These are phyloP conservation scores for Marronus borbonicus DNA, from an alignment of 2,888 invertebrate species.

Conservation along the genomic window DNA sequence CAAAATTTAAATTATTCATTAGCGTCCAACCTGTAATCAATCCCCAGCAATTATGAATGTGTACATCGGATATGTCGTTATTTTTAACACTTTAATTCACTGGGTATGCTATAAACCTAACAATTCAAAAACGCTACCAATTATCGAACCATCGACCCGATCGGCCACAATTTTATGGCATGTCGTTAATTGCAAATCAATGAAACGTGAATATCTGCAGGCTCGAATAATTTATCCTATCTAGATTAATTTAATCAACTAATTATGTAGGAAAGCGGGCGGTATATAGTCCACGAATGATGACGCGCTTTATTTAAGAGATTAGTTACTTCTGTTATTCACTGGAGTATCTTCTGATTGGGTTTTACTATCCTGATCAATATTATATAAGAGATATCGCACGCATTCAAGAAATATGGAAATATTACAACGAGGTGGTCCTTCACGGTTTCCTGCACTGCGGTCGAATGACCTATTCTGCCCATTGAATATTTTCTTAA, in stretches of 20 bases:
- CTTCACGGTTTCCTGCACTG: no score
- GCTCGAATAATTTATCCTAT: conserved; percentile 9
- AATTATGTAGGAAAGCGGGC: not conserved
- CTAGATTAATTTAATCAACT: conserved; percentile 27
- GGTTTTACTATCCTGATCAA: no score
- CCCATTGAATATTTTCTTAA: no score
- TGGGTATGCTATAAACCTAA: conserved; percentile 12
- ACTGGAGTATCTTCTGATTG: no score
- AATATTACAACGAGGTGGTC: no score
- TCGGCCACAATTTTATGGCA: conserved; percentile 24
- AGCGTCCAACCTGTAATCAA: conserved; percentile 11
- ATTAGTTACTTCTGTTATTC: not conserved
- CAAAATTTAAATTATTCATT: conserved; percentile 33
- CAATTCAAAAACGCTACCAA: conserved; percentile 10
- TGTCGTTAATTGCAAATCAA: conserved; percentile 31
- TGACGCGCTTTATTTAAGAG: not conserved
- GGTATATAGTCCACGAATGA: not conserved
- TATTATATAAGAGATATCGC: no score
- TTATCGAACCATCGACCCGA: conserved; percentile 16
- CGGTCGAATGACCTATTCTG: no score
- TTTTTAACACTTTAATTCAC: conserved; percentile 29
- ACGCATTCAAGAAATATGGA: no score
- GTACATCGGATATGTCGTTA: conserved; percentile 16
- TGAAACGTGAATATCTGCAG: conserved; percentile 24
- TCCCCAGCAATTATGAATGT: not conserved